Percentiles rank a stretch among this genome's conserved stretches.
Conservation (phyloP, 2,888 invertebrate species). For the Polyploca ridens region DNA sequence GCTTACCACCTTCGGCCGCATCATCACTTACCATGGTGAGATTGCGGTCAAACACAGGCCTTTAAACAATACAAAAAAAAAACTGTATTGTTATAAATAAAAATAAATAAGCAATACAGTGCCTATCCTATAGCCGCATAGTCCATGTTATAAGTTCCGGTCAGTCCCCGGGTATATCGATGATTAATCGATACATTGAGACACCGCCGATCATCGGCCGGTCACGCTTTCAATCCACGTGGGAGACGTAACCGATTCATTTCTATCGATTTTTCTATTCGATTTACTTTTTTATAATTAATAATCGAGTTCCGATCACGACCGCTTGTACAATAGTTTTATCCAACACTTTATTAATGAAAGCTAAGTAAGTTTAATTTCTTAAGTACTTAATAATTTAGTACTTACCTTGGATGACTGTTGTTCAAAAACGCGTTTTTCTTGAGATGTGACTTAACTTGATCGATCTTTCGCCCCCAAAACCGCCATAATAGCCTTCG, state of each 20-base stretch:
- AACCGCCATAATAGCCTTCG: too few relatives aligned
- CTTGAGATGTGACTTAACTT: too few relatives aligned
- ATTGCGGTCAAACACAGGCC: too few relatives aligned
- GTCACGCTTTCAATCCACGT: constrained; percentile 33
- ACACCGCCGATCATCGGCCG: constrained; percentile 28
- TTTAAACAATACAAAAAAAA: too few relatives aligned
- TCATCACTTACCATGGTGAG: too few relatives aligned
- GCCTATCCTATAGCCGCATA: background rate
- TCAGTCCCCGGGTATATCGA: constrained; percentile 21
- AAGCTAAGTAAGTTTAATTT: background rate
- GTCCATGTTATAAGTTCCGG: constrained; percentile 21
- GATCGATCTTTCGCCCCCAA: too few relatives aligned
- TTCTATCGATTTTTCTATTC: constrained; percentile 16
- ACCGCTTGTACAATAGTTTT: background rate
- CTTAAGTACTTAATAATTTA: background rate
- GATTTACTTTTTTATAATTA: constrained; percentile 19
- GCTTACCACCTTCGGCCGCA: too few relatives aligned
- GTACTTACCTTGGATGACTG: too few relatives aligned
- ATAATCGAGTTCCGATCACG: constrained; percentile 7
- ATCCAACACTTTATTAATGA: background rate
- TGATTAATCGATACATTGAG: constrained; percentile 34
- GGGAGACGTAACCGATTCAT: constrained; percentile 20
- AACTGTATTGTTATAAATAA: background rate
- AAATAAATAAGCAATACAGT: background rate
- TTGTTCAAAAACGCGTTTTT: too few relatives aligned